phyloP scores from a whole-genome alignment of 2,888 invertebrate genomes.

The Lasioglossum figueresi region DNA sequence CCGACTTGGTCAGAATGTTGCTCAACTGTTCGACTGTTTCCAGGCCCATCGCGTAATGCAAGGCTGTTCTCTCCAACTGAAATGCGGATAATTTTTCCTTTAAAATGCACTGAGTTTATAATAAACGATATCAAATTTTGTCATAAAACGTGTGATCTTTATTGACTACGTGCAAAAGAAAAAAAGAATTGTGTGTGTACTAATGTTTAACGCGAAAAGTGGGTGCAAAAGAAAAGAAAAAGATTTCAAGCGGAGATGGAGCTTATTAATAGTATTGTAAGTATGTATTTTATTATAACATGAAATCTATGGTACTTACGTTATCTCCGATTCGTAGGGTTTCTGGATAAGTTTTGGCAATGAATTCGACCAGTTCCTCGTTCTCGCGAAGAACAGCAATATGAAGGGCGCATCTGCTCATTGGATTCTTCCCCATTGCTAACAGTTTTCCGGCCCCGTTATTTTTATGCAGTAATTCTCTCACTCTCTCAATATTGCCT shows the following conservation, averaged over 20 bases:
- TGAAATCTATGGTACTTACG: slow-evolving; percentile 85
- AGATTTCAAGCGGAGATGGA: not conserved
- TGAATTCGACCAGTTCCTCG: slow-evolving; percentile 91
- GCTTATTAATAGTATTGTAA: not conserved
- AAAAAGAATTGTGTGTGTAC: not conserved
- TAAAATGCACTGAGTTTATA: not conserved
- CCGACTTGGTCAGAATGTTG: slow-evolving; percentile 91
- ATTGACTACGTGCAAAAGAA: not conserved
- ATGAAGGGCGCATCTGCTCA: slow-evolving; percentile 92
- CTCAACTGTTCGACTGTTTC: slow-evolving; percentile 93
- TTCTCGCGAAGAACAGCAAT: slow-evolving; percentile 94
- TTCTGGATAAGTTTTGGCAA: slow-evolving; percentile 90
- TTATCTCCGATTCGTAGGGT: slow-evolving; percentile 92
- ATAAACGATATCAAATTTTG: too few species aligned
- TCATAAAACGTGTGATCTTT: not conserved
- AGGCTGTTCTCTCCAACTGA: slow-evolving; percentile 93
- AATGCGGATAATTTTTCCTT: slow-evolving; percentile 59
- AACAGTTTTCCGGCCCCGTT: slow-evolving; percentile 85
- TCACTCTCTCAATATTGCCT: slow-evolving; percentile 87
- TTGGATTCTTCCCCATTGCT: slow-evolving; percentile 88
- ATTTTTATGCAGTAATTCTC: slow-evolving; percentile 85
- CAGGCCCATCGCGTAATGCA: slow-evolving; percentile 96
- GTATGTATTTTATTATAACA: not conserved
- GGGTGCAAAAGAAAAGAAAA: not conserved
- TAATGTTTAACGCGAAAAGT: not conserved